Evolutionary conservation across 2,113 vertebrate species (phyloP).

Genomic region (Damaliscus lunatus): DNA sequence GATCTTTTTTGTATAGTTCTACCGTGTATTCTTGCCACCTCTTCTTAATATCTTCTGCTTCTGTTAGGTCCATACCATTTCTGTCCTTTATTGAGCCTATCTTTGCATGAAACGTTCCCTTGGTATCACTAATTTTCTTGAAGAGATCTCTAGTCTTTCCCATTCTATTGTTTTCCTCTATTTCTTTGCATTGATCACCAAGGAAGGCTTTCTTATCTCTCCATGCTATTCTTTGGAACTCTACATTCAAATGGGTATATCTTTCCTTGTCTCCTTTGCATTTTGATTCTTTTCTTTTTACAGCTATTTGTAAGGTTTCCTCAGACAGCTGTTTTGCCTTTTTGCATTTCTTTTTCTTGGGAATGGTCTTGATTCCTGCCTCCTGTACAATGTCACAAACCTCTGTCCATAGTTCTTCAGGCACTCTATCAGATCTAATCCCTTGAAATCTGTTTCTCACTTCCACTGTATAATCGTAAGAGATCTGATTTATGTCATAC

Average conservation of each 20-base stretch:
- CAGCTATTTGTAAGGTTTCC: not conserved
- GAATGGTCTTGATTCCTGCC: not conserved
- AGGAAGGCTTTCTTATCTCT: not conserved
- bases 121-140: not conserved
- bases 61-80: not conserved
- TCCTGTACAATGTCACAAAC: not conserved
- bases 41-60: not conserved
- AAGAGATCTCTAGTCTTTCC: not conserved
- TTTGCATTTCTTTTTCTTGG: not conserved
- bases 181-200: not conserved
- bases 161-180: not conserved
- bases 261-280: not conserved
- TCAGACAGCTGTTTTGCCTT: not conserved
- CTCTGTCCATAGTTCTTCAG: not conserved
- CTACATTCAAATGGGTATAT: not conserved
- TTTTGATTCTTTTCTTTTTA: not conserved
- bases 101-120: not conserved
- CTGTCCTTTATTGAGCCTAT: not conserved
- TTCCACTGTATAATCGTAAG: not conserved
- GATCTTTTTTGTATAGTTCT: not conserved
- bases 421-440: not conserved
- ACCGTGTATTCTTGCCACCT: not conserved
- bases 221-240: not conserved
- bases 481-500: not conserved
- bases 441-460: not conserved